These are phyloP conservation scores for Augiades crinisus DNA, from an alignment of 2,888 invertebrate genomes.

Conservation along the genomic window DNA sequence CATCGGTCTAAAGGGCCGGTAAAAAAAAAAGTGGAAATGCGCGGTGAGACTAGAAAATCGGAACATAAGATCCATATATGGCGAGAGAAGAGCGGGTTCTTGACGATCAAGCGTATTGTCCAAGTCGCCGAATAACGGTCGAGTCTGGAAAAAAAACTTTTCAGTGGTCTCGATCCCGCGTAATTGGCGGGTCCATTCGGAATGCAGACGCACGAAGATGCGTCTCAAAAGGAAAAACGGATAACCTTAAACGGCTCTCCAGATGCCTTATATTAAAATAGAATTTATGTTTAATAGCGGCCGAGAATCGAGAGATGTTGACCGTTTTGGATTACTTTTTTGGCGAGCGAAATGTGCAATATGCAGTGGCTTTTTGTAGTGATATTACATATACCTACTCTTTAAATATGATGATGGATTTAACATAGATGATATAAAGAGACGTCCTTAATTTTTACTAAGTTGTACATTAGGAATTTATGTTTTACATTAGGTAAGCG, in stretches of 20 bases:
- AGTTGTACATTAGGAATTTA: background rate
- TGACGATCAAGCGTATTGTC: slow-evolving; percentile 51
- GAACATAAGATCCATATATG: slow-evolving; percentile 60
- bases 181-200: slow-evolving; percentile 70
- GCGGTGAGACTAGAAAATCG: slow-evolving; percentile 72
- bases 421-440: background rate
- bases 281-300: slow-evolving; percentile 55
- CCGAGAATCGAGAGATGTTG: slow-evolving; percentile 18
- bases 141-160: slow-evolving; percentile 54
- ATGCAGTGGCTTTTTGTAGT: background rate
- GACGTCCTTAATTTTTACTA: background rate
- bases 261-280: slow-evolving; percentile 61
- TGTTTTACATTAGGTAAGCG: no score
- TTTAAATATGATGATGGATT: no score
- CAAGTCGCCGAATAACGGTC: slow-evolving; percentile 72
- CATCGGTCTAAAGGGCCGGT: slow-evolving; percentile 44
- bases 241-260: slow-evolving; percentile 54
- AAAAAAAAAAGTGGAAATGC: slow-evolving; percentile 60
- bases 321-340: slow-evolving; percentile 37
- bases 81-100: slow-evolving; percentile 61
- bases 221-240: slow-evolving; percentile 63
- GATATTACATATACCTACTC: background rate
- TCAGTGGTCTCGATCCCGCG: slow-evolving; percentile 56
- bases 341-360: background rate
- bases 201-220: slow-evolving; percentile 67